Percentiles rank a stretch among this genome's conserved stretches.
Evolutionary conservation across 2,888 invertebrate species (phyloP).

Genomic region (Pseudococcus viburni): DNA sequence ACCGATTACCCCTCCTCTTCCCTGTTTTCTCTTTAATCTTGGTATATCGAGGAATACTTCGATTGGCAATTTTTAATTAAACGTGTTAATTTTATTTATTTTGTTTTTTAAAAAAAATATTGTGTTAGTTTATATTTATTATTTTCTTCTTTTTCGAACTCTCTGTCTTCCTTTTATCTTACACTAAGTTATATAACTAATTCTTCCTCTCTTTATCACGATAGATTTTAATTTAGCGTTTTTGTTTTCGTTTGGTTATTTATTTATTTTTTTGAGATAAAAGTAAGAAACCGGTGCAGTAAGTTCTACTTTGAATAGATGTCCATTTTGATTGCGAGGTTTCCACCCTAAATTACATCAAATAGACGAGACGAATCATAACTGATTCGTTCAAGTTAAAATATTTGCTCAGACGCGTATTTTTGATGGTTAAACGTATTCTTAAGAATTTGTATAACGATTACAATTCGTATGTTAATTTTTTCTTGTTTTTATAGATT

Average conservation of each 20-base stretch:
- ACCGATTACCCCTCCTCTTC: background rate
- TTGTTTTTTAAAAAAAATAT: conserved; percentile 21
- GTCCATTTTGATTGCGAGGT: background rate
- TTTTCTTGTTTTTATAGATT: conserved; percentile 38
- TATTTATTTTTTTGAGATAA: background rate
- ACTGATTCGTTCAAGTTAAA: conserved; percentile 27
- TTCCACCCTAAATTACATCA: background rate
- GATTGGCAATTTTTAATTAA: conserved; percentile 23
- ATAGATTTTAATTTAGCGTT: conserved; percentile 26
- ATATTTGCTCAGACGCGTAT: conserved; percentile 57
- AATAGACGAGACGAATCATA: conserved; percentile 25
- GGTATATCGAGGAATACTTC: background rate
- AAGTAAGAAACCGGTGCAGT: conserved; percentile 9
- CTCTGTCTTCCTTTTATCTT: conserved; percentile 42
- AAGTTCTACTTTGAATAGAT: background rate
- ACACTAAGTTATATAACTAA: conserved; percentile 48
- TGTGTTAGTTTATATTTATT: conserved; percentile 53
- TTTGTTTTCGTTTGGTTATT: background rate
- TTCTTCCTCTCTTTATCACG: conserved; percentile 43
- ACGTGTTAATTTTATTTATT: conserved; percentile 15
- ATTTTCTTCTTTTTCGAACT: conserved; percentile 25
- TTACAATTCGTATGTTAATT: conserved; percentile 55
- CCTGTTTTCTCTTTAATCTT: background rate
- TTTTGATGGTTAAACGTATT: conserved; percentile 54
- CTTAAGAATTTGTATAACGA: conserved; percentile 46